Evolutionary conservation across 92 coral and sea anemone genomes (phyloP).

Genomic region (Pocillopora grandis): DNA sequence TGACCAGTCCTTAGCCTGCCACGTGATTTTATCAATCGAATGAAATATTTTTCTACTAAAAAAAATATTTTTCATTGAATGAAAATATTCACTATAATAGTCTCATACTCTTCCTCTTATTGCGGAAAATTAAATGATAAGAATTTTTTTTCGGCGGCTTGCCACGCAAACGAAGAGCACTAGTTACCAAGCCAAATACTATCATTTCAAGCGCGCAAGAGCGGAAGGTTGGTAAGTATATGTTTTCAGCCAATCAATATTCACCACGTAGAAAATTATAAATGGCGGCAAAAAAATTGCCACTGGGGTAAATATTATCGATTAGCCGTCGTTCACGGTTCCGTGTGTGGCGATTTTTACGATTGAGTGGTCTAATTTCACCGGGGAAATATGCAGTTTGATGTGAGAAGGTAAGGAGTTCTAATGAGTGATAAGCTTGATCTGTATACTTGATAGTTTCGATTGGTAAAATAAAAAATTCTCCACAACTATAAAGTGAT

Average conservation of each 20-base stretch:
- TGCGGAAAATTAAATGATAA: too few species aligned
- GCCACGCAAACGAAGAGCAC: not conserved
- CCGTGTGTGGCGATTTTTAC: too few species aligned
- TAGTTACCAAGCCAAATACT: not conserved
- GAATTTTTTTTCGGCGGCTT: not conserved
- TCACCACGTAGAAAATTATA: conserved; percentile 57
- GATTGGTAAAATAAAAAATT: not conserved
- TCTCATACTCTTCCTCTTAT: too few species aligned
- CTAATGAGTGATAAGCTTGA: not conserved
- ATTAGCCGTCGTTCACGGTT: not conserved
- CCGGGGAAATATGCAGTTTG: conserved; percentile 73
- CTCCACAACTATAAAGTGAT: not conserved
- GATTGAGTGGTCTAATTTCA: not conserved
- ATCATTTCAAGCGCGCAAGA: not conserved
- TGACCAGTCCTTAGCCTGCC: too few species aligned
- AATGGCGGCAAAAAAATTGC: conserved; percentile 60
- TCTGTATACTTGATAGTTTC: not conserved
- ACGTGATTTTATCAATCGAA: too few species aligned
- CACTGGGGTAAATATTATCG: not conserved
- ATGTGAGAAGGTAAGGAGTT: conserved; percentile 75
- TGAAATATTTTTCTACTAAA: too few species aligned
- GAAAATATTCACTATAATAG: too few species aligned
- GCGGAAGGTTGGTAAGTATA: not conserved
- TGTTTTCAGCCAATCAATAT: conserved; percentile 45
- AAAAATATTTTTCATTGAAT: too few species aligned